Evolutionary conservation across 2,797 vertebrate species (phyloP).

Genomic region (Sphaeramia orbicularis): DNA sequence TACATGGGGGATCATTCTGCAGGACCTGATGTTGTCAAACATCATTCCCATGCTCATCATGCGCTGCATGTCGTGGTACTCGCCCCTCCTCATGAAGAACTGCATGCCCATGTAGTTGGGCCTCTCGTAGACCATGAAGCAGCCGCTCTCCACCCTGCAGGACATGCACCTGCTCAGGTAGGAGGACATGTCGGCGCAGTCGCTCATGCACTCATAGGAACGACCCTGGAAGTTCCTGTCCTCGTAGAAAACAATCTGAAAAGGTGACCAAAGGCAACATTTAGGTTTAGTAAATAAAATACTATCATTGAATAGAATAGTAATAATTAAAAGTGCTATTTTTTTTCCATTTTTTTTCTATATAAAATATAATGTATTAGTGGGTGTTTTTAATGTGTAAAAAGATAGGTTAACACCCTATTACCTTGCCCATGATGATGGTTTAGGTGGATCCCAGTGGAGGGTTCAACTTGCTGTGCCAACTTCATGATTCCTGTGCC

Average conservation of each 20-base stretch:
- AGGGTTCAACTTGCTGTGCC: constrained; percentile 80
- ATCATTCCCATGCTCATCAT: constrained; percentile 84
- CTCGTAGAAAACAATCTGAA: constrained; percentile 83
- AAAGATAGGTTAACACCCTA: constrained; percentile 5
- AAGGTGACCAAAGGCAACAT: constrained; percentile 1
- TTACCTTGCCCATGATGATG: constrained; percentile 87
- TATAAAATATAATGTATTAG: neutral
- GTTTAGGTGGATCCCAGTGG: constrained; percentile 69
- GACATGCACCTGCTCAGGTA: constrained; percentile 84
- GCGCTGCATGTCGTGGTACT: constrained; percentile 84
- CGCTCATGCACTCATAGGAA: constrained; percentile 83
- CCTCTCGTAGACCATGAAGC: constrained; percentile 86
- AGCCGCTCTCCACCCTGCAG: constrained; percentile 83
- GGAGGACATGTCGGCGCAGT: constrained; percentile 81
- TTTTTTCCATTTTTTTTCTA: neutral
- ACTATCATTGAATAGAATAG: too few relatives aligned
- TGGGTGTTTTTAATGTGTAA: neutral
- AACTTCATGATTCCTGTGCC: constrained; percentile 62
- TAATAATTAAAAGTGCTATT: neutral
- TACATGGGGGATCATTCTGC: constrained; percentile 84
- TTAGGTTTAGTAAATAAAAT: too few relatives aligned
- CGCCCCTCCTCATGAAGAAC: constrained; percentile 84
- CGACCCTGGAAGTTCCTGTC: constrained; percentile 86
- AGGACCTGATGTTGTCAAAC: constrained; percentile 83
- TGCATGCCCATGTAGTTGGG: constrained; percentile 81